Evolutionary conservation across 1,140 invertebrate genomes (phyloP).

Genomic region (Drosophila repleta): DNA sequence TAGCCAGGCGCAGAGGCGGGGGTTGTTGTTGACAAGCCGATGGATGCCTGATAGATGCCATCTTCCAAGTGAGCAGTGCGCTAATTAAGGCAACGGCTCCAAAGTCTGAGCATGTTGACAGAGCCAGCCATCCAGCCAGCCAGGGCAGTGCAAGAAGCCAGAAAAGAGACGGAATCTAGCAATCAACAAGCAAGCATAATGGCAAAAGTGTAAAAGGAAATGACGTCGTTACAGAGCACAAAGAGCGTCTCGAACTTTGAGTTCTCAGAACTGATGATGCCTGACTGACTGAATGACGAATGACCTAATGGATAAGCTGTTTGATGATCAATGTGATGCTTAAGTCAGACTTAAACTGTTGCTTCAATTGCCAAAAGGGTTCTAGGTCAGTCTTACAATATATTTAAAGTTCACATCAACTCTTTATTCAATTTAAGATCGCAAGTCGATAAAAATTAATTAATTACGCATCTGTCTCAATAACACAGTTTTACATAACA

Average conservation of each 20-base stretch:
- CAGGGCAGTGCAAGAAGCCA: too few species aligned
- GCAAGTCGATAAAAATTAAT: too few species aligned
- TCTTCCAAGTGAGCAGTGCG: slow-evolving; percentile 20
- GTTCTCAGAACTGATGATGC: background rate
- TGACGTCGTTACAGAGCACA: slow-evolving; percentile 2
- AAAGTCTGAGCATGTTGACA: too few species aligned
- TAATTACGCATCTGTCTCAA: too few species aligned
- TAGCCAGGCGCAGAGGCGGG: background rate
- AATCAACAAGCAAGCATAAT: slow-evolving; percentile 9
- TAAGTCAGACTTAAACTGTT: too few species aligned
- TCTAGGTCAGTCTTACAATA: too few species aligned
- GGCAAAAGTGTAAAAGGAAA: slow-evolving; percentile 9
- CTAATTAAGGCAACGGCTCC: slow-evolving; percentile 31
- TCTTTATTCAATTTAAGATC: too few species aligned
- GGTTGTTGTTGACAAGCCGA: slow-evolving; percentile 10
- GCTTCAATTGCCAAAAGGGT: too few species aligned
- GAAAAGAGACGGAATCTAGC: background rate
- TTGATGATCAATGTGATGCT: background rate
- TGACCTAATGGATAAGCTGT: background rate
- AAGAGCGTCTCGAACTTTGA: background rate
- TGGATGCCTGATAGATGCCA: slow-evolving; percentile 5
- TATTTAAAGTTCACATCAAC: too few species aligned
- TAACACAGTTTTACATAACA: too few species aligned
- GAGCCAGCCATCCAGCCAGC: too few species aligned
- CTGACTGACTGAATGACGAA: background rate